These are phyloP conservation scores for Calameuta pallipes DNA, from an alignment of 2,888 invertebrate genomes.

Conservation along the genomic window DNA sequence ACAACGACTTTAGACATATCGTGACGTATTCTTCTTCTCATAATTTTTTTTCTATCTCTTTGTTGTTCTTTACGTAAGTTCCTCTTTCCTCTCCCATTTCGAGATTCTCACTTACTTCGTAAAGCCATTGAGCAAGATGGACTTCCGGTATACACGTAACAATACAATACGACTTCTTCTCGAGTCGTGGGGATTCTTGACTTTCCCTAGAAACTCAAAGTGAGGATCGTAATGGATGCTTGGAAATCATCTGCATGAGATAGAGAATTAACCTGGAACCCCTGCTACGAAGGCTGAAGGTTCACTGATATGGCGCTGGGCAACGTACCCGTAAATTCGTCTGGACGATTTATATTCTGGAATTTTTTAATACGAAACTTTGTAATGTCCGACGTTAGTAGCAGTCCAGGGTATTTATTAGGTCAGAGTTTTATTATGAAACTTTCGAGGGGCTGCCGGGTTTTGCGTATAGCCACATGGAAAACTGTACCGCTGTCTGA, in stretches of 20 bases:
- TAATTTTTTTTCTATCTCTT: not conserved
- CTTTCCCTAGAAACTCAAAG: not conserved
- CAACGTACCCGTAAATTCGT: not conserved
- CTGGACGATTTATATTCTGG: slow-evolving; percentile 8
- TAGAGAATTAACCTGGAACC: not conserved
- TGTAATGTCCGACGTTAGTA: not conserved
- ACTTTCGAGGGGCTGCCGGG: not conserved
- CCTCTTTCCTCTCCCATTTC: not conserved
- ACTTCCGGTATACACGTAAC: not conserved
- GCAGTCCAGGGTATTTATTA: slow-evolving; percentile 6
- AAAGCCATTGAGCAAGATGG: not conserved
- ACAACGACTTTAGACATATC: not conserved
- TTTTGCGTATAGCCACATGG: not conserved
- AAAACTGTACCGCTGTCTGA: not conserved
- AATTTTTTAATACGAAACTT: slow-evolving; percentile 9
- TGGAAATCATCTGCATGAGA: not conserved
- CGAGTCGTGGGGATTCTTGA: not conserved
- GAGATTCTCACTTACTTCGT: not conserved
- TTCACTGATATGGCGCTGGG: not conserved
- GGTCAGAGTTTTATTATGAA: slow-evolving; percentile 6
- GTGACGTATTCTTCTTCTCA: not conserved
- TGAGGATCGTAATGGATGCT: not conserved
- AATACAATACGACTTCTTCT: not conserved
- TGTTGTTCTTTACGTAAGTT: too few species aligned
- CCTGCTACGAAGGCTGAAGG: not conserved